A percentile compares a stretch with the other conserved stretches of the same genome.
Evolutionary conservation across 2,113 vertebrate species (phyloP).

Genomic region (Sinocyclocheilus grahami): DNA sequence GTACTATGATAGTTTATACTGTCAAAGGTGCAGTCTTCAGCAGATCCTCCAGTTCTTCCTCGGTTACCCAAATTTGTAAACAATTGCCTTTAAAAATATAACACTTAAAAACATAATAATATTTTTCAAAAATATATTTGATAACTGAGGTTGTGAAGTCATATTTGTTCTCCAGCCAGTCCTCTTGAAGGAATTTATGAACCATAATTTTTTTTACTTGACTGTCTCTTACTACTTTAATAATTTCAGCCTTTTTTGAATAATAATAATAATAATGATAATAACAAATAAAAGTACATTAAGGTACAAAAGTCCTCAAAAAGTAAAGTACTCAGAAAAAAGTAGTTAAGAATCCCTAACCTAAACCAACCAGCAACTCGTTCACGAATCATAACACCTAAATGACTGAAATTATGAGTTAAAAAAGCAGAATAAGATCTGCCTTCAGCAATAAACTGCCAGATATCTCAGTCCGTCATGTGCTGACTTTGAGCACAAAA

Average conservation of each 20-base stretch:
- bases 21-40: too few species aligned
- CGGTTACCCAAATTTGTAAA: neutral
- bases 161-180: neutral
- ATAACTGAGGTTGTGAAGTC: neutral
- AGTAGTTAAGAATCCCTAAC: neutral
- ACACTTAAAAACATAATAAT: neutral
- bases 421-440: neutral
- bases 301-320: neutral
- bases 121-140: neutral
- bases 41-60: neutral
- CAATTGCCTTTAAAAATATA: neutral
- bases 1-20: neutral
- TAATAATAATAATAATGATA: too few species aligned
- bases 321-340: neutral
- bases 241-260: neutral
- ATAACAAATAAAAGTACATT: neutral
- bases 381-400: neutral
- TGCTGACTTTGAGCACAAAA: neutral
- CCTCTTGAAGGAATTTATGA: neutral
- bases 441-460: neutral
- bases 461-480: neutral
- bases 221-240: neutral
- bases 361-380: neutral
- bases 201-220: neutral
- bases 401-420: neutral